Evolutionary conservation across 2,888 invertebrate genomes (phyloP).

Genomic region (Seladonia tumulorum): DNA sequence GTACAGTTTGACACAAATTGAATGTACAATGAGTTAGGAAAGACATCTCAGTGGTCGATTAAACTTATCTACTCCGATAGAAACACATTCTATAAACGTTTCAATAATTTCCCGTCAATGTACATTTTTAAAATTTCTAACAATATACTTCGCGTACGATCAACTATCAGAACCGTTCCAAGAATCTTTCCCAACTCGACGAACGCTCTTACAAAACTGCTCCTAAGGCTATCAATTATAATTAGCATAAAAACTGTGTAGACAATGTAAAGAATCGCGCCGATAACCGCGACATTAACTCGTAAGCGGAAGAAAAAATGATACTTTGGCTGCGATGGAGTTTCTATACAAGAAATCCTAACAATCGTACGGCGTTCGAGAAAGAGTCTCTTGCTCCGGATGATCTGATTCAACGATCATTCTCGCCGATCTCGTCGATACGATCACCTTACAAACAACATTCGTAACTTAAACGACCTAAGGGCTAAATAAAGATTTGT

Average conservation of each 20-base stretch:
- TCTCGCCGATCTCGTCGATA: constrained; percentile 22
- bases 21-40: not conserved
- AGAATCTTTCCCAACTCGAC: not conserved
- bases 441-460: constrained; percentile 46
- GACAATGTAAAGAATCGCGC: not conserved
- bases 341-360: constrained; percentile 33
- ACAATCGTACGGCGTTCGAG: not conserved
- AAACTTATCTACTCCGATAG: not conserved
- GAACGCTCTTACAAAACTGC: not conserved
- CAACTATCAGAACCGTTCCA: not conserved
- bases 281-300: constrained; percentile 13
- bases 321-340: constrained; percentile 46
- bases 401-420: not conserved
- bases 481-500: constrained; percentile 46
- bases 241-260: not conserved
- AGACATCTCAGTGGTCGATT: not conserved
- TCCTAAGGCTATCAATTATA: not conserved
- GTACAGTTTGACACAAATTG: not conserved
- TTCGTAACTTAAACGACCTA: constrained; percentile 55
- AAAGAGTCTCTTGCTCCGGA: not conserved
- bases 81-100: not conserved
- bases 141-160: not conserved
- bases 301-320: constrained; percentile 15
- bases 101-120: not conserved
- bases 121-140: not conserved